Conservation (phyloP, 2,113 vertebrate genomes). For the Bucco capensis region DNA sequence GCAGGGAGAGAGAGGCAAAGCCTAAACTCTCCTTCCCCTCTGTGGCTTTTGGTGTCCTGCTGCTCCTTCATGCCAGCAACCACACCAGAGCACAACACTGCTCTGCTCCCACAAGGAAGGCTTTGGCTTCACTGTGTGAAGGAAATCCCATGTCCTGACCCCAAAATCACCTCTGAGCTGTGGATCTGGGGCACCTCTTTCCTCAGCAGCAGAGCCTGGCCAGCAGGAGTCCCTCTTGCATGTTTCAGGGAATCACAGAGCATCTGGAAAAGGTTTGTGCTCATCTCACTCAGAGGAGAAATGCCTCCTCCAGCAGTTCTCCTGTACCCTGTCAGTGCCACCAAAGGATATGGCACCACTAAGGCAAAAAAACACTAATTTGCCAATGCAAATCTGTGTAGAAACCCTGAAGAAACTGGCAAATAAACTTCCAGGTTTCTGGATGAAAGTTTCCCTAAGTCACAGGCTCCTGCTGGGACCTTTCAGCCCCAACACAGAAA, state of each 20-base stretch:
- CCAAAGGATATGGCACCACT: not conserved
- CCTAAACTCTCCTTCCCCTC: not conserved
- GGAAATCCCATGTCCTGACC: rapidly evolving
- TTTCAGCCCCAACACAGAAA: not conserved
- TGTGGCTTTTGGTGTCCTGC: rapidly evolving
- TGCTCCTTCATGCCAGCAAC: rapidly evolving
- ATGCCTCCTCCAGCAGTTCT: not conserved
- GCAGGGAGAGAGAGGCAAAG: not conserved
- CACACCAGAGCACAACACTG: rapidly evolving
- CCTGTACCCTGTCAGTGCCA: not conserved
- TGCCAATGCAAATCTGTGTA: not conserved
- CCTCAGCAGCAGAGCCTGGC: not conserved
- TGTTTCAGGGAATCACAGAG: not conserved
- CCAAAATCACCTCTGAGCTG: rapidly evolving
- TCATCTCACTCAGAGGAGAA: not conserved
- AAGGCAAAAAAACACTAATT: not conserved
- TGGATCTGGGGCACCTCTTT: rapidly evolving
- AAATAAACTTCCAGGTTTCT: not conserved
- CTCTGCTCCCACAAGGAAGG: rapidly evolving
- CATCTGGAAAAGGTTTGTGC: not conserved
- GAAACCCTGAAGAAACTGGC: not conserved
- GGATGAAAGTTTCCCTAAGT: not conserved
- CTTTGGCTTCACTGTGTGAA: rapidly evolving
- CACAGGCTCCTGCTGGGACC: not conserved
- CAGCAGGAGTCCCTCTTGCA: conserved; percentile 66